Conservation (phyloP, 2,888 invertebrate species). For the Eupsilia transversa region DNA sequence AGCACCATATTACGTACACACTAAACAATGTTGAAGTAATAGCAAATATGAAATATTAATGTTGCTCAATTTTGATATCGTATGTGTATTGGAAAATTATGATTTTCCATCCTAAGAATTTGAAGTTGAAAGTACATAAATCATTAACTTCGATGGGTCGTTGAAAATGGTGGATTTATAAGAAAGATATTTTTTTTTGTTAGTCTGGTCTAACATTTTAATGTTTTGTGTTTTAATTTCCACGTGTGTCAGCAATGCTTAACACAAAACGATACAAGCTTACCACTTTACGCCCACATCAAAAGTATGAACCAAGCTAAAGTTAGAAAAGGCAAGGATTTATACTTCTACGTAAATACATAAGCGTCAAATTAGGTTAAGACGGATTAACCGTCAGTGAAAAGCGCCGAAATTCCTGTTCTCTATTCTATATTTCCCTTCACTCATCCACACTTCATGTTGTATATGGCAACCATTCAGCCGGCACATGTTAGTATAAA, state of each 20-base stretch:
- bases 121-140: too few species aligned
- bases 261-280: neutral
- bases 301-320: neutral
- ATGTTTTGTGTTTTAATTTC: neutral
- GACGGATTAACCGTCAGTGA: neutral
- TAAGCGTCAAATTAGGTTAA: neutral
- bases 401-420: neutral
- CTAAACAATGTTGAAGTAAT: slow-evolving; percentile 55
- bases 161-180: neutral
- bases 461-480: slow-evolving; percentile 36
- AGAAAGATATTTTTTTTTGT: too few species aligned
- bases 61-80: neutral
- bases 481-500: slow-evolving; percentile 40
- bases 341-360: neutral
- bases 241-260: neutral
- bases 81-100: neutral
- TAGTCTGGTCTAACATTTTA: neutral
- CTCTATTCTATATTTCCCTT: neutral
- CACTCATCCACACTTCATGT: slow-evolving; percentile 4
- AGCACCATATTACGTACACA: slow-evolving; percentile 60
- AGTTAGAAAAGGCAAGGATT: slow-evolving; percentile 6
- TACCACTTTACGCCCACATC: neutral
- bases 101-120: neutral
- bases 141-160: neutral
- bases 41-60: slow-evolving; percentile 33